Evolutionary conservation across 2,888 invertebrate genomes (phyloP), one percentile per base, ranked within the genome.

Genomic region (Lepidochrysops patricia): DNA sequence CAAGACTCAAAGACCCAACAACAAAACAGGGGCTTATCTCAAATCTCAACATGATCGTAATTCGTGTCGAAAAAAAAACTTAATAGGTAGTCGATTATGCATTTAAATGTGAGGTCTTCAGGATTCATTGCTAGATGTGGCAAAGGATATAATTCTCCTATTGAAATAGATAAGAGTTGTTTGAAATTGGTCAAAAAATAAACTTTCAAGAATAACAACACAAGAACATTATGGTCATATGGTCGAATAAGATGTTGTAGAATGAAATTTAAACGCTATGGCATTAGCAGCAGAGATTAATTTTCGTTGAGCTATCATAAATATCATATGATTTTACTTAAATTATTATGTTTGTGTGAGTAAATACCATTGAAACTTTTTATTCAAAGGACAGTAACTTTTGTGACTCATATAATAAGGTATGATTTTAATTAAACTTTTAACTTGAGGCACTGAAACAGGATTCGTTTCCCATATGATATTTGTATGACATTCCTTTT

Each of bases 401-500:
- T 62, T 76, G 69, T 57, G 0, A 0, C 0, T 0, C 0, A 4
- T 0, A 0, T 0, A 0, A 7, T 73, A 77, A 62, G 54, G 62
- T 61, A 29, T 4, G 66, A 57, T 68, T 72, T 72, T 3, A 1
- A 60, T 56, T 59, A 56, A 48, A 29, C 62, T 2, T 7, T 61
- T 59, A 32, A 57, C 54, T 56, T 62, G 69, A 76, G 74, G 73
- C 64, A 73, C 73, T 65, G 69, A 76, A 84, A 84, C 84, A 79
- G 82, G 84, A 84, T 84, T 80, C 68, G 74, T 74, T 79, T 82
- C 83, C 83, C 84, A 85, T 84, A 85, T 84, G 84, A 84, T 84
- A 83, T 83, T 79, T 82, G 83, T 84, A 76, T 80, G 76, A 76
- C 82, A 85, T 84, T 84, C 82, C 83, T 72, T 75, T 73, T 69